Evolutionary conservation across 2,888 invertebrate genomes (phyloP).

Genomic region (Choristoneura rosaceana): DNA sequence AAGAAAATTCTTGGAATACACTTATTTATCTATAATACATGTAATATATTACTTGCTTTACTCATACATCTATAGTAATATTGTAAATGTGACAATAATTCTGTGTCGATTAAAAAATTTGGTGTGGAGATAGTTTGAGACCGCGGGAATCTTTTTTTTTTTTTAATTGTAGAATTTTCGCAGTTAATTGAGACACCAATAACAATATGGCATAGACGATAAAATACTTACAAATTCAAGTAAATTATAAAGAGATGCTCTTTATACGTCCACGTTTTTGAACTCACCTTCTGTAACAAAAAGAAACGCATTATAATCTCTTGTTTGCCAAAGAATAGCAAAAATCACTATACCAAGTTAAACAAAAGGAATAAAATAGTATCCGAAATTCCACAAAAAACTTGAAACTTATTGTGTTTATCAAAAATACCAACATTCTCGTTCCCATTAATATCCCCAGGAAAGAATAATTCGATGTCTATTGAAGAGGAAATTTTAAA

Average conservation of each 20-base stretch:
- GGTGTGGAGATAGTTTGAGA: too few species aligned
- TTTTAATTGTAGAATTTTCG: too few species aligned
- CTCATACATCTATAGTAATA: not conserved
- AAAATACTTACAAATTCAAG: slow-evolving; percentile 10
- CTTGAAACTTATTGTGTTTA: slow-evolving; percentile 26
- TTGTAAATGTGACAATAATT: too few species aligned
- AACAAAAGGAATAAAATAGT: slow-evolving; percentile 28
- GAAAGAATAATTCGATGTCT: slow-evolving; percentile 51
- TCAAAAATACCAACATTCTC: slow-evolving; percentile 61
- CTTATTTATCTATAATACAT: not conserved
- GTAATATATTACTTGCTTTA: not conserved
- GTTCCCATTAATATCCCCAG: slow-evolving; percentile 54
- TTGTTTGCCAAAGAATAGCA: slow-evolving; percentile 21
- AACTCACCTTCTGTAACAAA: slow-evolving; percentile 84
- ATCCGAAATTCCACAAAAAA: slow-evolving; percentile 29
- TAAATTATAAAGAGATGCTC: not conserved
- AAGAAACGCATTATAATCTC: slow-evolving; percentile 60
- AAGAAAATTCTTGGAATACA: slow-evolving; percentile 6
- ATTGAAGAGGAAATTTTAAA: slow-evolving; percentile 74
- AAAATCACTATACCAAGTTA: slow-evolving; percentile 16
- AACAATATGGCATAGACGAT: not conserved
- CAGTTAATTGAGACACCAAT: too few species aligned
- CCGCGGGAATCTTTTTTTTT: too few species aligned
- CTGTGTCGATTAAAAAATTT: too few species aligned
- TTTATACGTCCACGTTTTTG: slow-evolving; percentile 24